Evolutionary conservation across 2,113 vertebrate species (phyloP).

Genomic region (Amia ocellicauda): DNA sequence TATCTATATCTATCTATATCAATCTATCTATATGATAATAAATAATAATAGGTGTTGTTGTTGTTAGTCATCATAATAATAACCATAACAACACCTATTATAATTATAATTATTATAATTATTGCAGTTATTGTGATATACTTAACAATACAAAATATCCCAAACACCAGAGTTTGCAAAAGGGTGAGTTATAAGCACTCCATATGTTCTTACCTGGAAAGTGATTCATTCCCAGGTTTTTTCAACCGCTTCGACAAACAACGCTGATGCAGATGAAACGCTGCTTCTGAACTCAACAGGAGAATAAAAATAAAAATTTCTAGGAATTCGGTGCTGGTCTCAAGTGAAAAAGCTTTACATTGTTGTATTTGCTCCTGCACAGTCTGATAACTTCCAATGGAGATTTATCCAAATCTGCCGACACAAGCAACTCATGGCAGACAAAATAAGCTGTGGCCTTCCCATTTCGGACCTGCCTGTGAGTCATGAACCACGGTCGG

Average conservation of each 20-base stretch:
- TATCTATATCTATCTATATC: too few species aligned
- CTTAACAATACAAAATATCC: too few species aligned
- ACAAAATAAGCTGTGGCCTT: conserved; percentile 25
- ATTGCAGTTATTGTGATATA: too few species aligned
- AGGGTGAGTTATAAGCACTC: background rate
- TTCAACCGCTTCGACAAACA: conserved; percentile 38
- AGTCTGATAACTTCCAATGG: conserved; percentile 42
- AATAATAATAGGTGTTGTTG: too few species aligned
- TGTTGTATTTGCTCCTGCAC: conserved; percentile 26
- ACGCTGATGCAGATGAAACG: conserved; percentile 21
- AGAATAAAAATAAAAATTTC: background rate
- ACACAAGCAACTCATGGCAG: conserved; percentile 17
- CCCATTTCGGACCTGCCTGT: conserved; percentile 22
- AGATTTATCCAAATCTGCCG: conserved; percentile 29
- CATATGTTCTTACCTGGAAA: conserved; percentile 56
- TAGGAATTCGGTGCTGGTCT: background rate
- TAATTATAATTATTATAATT: too few species aligned
- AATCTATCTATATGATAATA: too few species aligned
- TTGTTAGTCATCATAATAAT: too few species aligned
- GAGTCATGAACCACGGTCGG: background rate
- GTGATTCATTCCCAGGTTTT: conserved; percentile 28
- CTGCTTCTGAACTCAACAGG: background rate
- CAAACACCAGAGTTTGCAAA: too few species aligned
- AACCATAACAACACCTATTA: too few species aligned
- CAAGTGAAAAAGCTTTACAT: conserved; percentile 4